Conservation (phyloP, 2,797 vertebrate genomes). For the Chelidonichthys spinosus region DNA sequence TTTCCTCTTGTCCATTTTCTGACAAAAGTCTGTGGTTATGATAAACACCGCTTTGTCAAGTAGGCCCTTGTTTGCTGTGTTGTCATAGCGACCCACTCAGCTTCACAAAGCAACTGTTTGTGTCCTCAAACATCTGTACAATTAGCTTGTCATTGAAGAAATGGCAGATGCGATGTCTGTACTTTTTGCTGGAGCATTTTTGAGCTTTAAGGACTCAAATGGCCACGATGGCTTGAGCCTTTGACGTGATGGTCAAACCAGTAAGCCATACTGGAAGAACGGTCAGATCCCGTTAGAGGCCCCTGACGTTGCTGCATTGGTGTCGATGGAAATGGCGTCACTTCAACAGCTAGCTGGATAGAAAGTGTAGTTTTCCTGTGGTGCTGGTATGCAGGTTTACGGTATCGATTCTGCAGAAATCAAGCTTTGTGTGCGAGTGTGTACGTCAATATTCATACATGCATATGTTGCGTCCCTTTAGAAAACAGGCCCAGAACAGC, state of each 20-base stretch:
- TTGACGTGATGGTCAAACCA: background rate
- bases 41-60: constrained; percentile 44
- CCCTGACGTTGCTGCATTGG: background rate
- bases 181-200: background rate
- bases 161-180: constrained; percentile 17
- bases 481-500: constrained; percentile 89
- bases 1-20: constrained; percentile 15
- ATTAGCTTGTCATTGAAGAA: constrained; percentile 31
- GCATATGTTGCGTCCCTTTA: constrained; percentile 64
- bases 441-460: constrained; percentile 8
- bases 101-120: constrained; percentile 41
- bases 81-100: constrained; percentile 60
- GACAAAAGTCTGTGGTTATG: constrained; percentile 16
- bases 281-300: background rate
- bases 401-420: constrained; percentile 1
- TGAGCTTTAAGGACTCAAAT: background rate
- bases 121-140: constrained; percentile 22
- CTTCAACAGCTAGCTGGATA: background rate
- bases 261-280: background rate
- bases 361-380: background rate
- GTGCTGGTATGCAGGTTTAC: background rate
- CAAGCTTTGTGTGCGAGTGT: background rate
- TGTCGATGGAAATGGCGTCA: background rate
- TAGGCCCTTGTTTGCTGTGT: constrained; percentile 50
- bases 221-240: background rate